Evolutionary conservation across 2,797 vertebrate species (phyloP).

Genomic region (Lagocephalus sceleratus): DNA sequence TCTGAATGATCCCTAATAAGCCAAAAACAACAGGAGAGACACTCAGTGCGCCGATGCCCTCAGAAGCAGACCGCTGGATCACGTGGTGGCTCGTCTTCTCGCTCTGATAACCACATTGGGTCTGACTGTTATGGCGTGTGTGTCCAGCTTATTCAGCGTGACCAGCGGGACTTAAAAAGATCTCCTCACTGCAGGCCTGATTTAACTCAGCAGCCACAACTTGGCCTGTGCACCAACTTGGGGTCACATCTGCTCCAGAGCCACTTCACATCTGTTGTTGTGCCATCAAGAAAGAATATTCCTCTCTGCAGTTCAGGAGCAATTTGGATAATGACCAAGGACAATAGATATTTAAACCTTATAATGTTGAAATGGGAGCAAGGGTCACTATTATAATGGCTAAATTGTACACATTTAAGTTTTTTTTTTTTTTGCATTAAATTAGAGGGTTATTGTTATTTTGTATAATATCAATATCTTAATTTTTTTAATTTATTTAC

Average conservation of each 20-base stretch:
- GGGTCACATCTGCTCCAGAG: constrained; percentile 28
- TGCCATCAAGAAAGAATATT: constrained; percentile 56
- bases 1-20: constrained; percentile 21
- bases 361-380: constrained; percentile 1
- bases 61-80: constrained; percentile 43
- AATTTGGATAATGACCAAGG: constrained; percentile 28
- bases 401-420: too few species aligned
- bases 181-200: constrained; percentile 55
- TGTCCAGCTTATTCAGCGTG: constrained; percentile 55
- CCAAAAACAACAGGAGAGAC: constrained; percentile 28
- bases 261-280: constrained; percentile 46
- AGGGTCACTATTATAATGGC: too few species aligned
- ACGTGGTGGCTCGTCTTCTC: constrained; percentile 59
- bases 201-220: constrained; percentile 56
- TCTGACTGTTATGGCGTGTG: constrained; percentile 38
- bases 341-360: neutral
- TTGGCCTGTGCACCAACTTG: constrained; percentile 51
- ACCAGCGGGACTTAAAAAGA: constrained; percentile 55
- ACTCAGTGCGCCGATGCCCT: constrained; percentile 23
- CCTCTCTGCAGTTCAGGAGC: constrained; percentile 38
- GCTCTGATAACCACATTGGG: constrained; percentile 67
- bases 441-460: too few species aligned
- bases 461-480: too few species aligned
- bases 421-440: too few species aligned
- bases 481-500: too few species aligned